These are phyloP conservation scores for Cisticola juncidis DNA, from an alignment of 2,113 vertebrate genomes.

Conservation along the genomic window DNA sequence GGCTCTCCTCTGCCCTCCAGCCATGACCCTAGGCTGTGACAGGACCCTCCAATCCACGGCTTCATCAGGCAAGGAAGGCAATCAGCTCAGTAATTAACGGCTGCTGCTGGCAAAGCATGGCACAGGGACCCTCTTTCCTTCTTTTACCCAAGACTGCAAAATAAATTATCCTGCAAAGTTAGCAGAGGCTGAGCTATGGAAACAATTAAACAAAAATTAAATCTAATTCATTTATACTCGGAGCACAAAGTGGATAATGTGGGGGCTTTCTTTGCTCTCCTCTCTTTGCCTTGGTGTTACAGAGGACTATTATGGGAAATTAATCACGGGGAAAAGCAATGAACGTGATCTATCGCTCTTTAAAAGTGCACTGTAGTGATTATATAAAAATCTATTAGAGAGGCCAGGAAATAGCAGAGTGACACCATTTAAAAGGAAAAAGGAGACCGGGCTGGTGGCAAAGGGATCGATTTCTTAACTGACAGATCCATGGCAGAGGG, in stretches of 20 bases:
- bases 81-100: slow-evolving; percentile 84
- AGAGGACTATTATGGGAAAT: slow-evolving; percentile 78
- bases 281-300: slow-evolving; percentile 79
- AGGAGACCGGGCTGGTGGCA: slow-evolving; percentile 26
- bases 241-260: slow-evolving; percentile 82
- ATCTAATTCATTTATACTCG: slow-evolving; percentile 85
- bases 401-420: slow-evolving; percentile 50
- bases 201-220: slow-evolving; percentile 92
- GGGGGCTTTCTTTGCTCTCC: slow-evolving; percentile 54
- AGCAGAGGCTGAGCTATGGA: slow-evolving; percentile 84
- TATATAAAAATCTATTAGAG: slow-evolving; percentile 59
- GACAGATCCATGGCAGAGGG: not conserved
- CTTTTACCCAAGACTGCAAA: slow-evolving; percentile 73
- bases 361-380: slow-evolving; percentile 68
- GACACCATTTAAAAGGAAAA: slow-evolving; percentile 32
- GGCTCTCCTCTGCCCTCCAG: not conserved
- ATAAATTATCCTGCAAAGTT: slow-evolving; percentile 85
- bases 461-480: slow-evolving; percentile 35
- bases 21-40: not conserved
- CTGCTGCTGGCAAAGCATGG: slow-evolving; percentile 59
- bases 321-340: slow-evolving; percentile 80
- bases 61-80: slow-evolving; percentile 78
- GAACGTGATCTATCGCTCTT: slow-evolving; percentile 79
- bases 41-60: not conserved
- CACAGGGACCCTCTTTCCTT: slow-evolving; percentile 25